phyloP scores from a whole-genome alignment of 2,113 vertebrate genomes.

The Melanerpes formicivorus region DNA sequence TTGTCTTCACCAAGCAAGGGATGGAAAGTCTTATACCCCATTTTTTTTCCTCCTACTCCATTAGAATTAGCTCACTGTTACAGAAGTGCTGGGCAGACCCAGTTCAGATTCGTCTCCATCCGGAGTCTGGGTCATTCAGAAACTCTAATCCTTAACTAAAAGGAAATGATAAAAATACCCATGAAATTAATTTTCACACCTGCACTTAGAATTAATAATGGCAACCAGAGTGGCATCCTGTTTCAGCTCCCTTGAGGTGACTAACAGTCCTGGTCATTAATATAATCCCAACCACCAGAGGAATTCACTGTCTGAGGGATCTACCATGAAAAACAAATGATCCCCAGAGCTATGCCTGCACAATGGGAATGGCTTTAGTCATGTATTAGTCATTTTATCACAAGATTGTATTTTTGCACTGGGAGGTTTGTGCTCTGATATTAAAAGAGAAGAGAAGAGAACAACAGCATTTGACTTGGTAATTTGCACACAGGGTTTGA shows the following conservation, averaged over 20 bases:
- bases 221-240: constrained; percentile 48
- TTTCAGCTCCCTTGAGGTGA: constrained; percentile 70
- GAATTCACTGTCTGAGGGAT: constrained; percentile 69
- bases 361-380: constrained; percentile 52
- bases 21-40: neutral
- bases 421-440: neutral
- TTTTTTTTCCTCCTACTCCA: neutral
- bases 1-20: neutral
- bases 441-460: constrained; percentile 8
- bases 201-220: constrained; percentile 63
- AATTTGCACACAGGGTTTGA: constrained; percentile 49
- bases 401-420: constrained; percentile 41
- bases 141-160: constrained; percentile 53
- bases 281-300: constrained; percentile 59
- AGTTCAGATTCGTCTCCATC: neutral
- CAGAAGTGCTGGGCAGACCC: neutral
- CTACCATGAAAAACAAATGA: constrained; percentile 66
- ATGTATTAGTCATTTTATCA: constrained; percentile 67
- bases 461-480: constrained; percentile 26
- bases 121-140: neutral
- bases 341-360: constrained; percentile 42
- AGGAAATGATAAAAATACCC: constrained; percentile 55
- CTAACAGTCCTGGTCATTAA: constrained; percentile 69
- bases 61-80: neutral
- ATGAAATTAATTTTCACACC: constrained; percentile 67